These are phyloP conservation scores for Hoplodrina blanda DNA, from an alignment of 2,888 invertebrate genomes.

Conservation along the genomic window DNA sequence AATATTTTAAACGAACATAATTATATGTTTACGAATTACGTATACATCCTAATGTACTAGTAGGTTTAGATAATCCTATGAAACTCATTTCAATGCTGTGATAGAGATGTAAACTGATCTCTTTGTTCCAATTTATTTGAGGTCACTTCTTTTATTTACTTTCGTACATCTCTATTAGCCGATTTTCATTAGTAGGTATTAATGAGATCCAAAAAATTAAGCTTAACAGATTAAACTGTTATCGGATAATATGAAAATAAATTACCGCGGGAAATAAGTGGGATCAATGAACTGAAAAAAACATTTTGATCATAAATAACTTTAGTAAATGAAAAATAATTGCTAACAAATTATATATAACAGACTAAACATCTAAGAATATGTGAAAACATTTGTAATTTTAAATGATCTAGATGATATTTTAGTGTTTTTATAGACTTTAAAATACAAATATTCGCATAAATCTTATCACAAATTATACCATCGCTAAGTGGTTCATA, in stretches of 20 bases:
- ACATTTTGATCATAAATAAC: background rate
- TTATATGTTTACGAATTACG: background rate
- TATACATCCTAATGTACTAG: background rate
- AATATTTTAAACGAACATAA: slow-evolving; percentile 21
- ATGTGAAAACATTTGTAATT: background rate
- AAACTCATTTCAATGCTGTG: no score
- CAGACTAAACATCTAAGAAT: slow-evolving; percentile 35
- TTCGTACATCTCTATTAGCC: no score
- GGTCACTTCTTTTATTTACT: no score
- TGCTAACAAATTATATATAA: slow-evolving; percentile 6
- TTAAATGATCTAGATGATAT: slow-evolving; percentile 19
- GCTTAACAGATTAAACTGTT: slow-evolving; percentile 25
- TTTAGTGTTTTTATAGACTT: slow-evolving; percentile 11
- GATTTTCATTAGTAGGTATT: slow-evolving; percentile 1
- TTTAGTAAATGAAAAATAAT: slow-evolving; percentile 2
- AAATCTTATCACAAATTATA: slow-evolving; percentile 39
- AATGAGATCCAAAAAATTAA: slow-evolving; percentile 8
- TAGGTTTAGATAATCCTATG: no score
- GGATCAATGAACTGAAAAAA: slow-evolving; percentile 15
- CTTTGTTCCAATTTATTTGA: no score
- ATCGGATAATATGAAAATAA: slow-evolving; percentile 32
- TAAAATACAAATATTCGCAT: slow-evolving; percentile 4
- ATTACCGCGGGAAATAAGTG: slow-evolving; percentile 17
- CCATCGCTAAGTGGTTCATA: background rate
- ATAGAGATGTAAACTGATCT: no score